Evolutionary conservation across 2,888 invertebrate species (phyloP).

Genomic region (Drosophila prolongata): DNA sequence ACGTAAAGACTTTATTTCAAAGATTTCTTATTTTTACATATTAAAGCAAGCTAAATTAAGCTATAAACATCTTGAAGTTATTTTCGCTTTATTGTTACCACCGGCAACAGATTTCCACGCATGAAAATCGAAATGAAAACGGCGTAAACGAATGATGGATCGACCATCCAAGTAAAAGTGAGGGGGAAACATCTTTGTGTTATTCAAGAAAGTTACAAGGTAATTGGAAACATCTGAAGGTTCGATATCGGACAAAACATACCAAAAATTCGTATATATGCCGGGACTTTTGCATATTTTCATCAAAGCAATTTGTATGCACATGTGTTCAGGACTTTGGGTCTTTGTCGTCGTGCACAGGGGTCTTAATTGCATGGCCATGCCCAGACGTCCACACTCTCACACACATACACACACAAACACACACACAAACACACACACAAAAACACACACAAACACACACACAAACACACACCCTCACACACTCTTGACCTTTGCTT

Average conservation of each 20-base stretch:
- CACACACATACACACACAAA: neutral
- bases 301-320: constrained; percentile 73
- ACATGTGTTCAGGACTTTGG: constrained; percentile 40
- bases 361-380: constrained; percentile 48
- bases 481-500: constrained; percentile 43
- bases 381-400: constrained; percentile 12
- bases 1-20: too few relatives aligned
- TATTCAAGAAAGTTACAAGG: constrained; percentile 13
- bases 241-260: constrained; percentile 1
- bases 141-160: constrained; percentile 38
- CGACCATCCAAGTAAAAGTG: neutral
- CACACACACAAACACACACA: constrained; percentile 8
- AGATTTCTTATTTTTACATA: neutral
- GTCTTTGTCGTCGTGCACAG: constrained; percentile 28
- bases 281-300: constrained; percentile 62
- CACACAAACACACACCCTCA: neutral
- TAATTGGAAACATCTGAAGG: constrained; percentile 23
- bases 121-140: constrained; percentile 32
- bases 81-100: neutral
- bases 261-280: constrained; percentile 21
- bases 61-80: neutral
- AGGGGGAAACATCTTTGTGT: constrained; percentile 12
- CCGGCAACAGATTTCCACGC: constrained; percentile 37
- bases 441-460: neutral
- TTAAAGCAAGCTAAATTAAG: neutral